Conservation (phyloP, 2,888 invertebrate genomes). For the Drosophila cognata region DNA sequence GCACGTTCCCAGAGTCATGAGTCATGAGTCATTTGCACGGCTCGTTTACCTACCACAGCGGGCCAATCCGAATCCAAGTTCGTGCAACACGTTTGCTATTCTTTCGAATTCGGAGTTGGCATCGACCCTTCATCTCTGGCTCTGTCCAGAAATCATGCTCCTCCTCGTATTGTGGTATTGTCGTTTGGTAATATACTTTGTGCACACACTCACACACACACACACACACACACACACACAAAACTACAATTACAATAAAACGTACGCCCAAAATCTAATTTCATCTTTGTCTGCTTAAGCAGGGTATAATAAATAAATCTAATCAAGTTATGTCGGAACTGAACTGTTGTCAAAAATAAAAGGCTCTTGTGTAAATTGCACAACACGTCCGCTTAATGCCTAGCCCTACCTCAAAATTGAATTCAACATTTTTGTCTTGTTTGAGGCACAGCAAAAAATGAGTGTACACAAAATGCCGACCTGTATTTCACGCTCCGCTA, state of each 20-base stretch:
- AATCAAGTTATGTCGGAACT: slow-evolving; percentile 2
- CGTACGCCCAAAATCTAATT: slow-evolving; percentile 52
- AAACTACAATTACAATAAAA: slow-evolving; percentile 16
- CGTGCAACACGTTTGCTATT: slow-evolving; percentile 33
- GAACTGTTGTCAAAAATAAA: background rate
- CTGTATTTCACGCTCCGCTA: background rate
- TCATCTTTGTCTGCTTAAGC: slow-evolving; percentile 14
- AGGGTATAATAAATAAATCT: slow-evolving; percentile 10
- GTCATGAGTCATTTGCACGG: slow-evolving; percentile 31
- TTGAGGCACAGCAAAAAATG: background rate
- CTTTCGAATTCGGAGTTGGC: slow-evolving; percentile 39
- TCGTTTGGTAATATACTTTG: slow-evolving; percentile 63
- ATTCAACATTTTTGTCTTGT: background rate
- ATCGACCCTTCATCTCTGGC: background rate
- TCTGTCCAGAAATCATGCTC: slow-evolving; percentile 31
- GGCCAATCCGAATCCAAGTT: slow-evolving; percentile 28
- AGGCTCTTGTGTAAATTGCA: background rate
- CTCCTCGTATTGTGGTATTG: slow-evolving; percentile 54
- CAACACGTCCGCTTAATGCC: background rate
- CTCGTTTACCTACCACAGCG: slow-evolving; percentile 12
- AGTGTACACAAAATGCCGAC: background rate
- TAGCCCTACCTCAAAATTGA: background rate
- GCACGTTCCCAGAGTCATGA: slow-evolving; percentile 26
- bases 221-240: background rate
- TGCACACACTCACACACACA: background rate